A percentile compares a stretch with the other conserved stretches of the same genome.
Conservation (phyloP, 2,797 vertebrate genomes). For the Neomorphus geoffroyi region DNA sequence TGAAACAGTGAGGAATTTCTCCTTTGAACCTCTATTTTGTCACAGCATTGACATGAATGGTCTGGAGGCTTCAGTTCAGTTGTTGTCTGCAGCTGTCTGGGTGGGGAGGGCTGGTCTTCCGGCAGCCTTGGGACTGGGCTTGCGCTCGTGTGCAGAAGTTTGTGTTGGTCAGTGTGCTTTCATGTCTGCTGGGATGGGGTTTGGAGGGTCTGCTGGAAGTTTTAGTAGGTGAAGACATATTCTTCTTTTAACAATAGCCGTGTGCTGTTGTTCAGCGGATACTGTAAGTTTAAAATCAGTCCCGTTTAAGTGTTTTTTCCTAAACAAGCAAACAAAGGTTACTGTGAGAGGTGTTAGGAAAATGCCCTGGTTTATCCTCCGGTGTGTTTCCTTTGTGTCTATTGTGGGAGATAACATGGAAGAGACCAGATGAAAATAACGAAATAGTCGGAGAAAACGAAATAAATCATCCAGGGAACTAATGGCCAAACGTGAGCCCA, state of each 20-base stretch:
- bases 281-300: not conserved
- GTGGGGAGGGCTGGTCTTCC: not conserved
- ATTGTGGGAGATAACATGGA: not conserved
- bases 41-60: not conserved
- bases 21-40: slow-evolving; percentile 24
- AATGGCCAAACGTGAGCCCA: not conserved
- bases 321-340: not conserved
- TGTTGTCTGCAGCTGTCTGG: slow-evolving; percentile 47
- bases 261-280: not conserved
- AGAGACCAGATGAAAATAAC: not conserved
- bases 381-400: not conserved
- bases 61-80: slow-evolving; percentile 25
- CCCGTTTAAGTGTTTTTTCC: not conserved
- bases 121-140: not conserved
- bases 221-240: not conserved
- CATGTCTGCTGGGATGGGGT: not conserved
- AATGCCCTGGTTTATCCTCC: not conserved
- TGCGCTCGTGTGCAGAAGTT: not conserved
- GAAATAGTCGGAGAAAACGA: not conserved
- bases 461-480: not conserved
- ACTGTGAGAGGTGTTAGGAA: not conserved
- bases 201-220: not conserved
- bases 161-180: not conserved
- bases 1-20: not conserved
- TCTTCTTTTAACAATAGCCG: not conserved